Percentiles rank a stretch among this genome's conserved stretches.
Conservation (phyloP, 2,797 vertebrate genomes). For the Steatocranus sp. region DNA sequence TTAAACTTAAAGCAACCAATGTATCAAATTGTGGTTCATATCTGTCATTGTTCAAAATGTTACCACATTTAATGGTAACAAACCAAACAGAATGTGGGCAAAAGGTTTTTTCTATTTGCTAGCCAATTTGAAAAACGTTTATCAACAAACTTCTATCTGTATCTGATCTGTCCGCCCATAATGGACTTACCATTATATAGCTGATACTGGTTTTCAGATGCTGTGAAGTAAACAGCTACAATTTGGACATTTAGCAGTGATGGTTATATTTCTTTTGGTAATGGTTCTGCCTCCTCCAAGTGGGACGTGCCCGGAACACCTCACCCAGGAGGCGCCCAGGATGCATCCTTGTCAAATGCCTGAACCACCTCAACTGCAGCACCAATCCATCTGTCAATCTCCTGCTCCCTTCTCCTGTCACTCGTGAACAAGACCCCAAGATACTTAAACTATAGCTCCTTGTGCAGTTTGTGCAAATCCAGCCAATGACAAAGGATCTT, state of each 20-base stretch:
- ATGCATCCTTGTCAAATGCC: background rate
- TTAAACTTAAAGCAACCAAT: background rate
- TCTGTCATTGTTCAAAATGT: background rate
- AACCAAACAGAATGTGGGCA: background rate
- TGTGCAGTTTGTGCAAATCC: background rate
- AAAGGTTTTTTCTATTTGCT: background rate
- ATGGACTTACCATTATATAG: background rate
- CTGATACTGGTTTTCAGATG: background rate
- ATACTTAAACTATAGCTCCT: background rate
- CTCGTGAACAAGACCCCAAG: background rate
- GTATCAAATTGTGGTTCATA: background rate
- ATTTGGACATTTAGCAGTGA: background rate
- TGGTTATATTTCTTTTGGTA: background rate
- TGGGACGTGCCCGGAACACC: background rate
- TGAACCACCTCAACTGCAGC: fast-evolving
- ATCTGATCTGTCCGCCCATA: background rate
- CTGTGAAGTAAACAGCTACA: background rate
- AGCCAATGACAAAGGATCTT: background rate
- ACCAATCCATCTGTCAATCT: background rate
- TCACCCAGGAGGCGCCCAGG: fast-evolving
- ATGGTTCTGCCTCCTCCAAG: fast-evolving
- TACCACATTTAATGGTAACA: background rate
- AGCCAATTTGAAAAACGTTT: background rate
- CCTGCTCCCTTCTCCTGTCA: background rate
- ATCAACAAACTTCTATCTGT: background rate